Conservation (phyloP, 2,888 invertebrate species). For the Drosophila niveifrons region DNA sequence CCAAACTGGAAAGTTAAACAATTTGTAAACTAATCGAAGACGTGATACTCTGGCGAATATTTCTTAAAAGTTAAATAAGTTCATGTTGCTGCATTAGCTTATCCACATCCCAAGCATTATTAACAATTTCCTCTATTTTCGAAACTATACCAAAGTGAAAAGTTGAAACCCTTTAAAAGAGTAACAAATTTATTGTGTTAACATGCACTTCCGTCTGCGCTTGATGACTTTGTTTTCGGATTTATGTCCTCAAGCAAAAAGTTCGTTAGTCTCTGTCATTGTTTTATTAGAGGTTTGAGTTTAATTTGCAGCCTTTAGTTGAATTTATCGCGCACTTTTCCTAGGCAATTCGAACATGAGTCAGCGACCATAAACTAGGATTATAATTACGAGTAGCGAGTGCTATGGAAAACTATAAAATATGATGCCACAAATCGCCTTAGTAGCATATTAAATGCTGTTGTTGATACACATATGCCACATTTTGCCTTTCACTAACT, state of each 20-base stretch:
- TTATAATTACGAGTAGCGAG: constrained; percentile 32
- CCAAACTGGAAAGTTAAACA: neutral
- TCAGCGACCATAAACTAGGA: constrained; percentile 28
- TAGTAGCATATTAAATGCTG: constrained; percentile 11
- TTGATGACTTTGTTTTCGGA: constrained; percentile 63
- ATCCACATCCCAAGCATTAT: neutral
- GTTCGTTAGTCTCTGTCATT: constrained; percentile 57
- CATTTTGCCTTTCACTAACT: constrained; percentile 39
- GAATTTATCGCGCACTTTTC: constrained; percentile 34
- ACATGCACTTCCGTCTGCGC: constrained; percentile 56
- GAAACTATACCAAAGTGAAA: neutral
- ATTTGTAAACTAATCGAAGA: constrained; percentile 13
- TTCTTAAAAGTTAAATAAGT: neutral
- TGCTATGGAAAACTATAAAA: constrained; percentile 3
- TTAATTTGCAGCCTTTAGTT: constrained; percentile 42
- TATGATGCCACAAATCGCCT: constrained; percentile 47
- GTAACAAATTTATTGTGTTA: constrained; percentile 50
- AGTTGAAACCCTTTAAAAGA: neutral
- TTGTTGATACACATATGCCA: constrained; percentile 16
- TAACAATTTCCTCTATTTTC: neutral
- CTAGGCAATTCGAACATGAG: constrained; percentile 29
- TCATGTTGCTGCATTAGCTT: neutral
- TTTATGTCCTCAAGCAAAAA: constrained; percentile 30
- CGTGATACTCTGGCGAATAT: constrained; percentile 32
- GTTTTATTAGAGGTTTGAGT: constrained; percentile 51